These are phyloP conservation scores for Acleris literana DNA, from an alignment of 2,888 invertebrate genomes.

Conservation along the genomic window DNA sequence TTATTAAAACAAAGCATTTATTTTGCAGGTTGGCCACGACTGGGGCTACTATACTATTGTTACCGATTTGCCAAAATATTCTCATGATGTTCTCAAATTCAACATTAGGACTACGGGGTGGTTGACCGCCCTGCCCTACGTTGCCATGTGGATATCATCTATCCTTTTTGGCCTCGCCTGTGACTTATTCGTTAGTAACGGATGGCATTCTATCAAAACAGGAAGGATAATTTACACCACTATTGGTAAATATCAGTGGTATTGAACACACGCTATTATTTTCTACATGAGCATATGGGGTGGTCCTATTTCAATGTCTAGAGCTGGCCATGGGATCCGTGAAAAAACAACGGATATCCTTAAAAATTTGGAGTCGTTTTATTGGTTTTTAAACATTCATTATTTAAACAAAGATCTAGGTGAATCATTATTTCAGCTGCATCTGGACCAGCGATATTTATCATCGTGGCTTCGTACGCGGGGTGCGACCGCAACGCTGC, in stretches of 20 bases:
- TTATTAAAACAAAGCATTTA: too few species aligned
- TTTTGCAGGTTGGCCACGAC: slow-evolving; percentile 81
- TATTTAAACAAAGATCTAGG: too few species aligned
- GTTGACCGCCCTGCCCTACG: slow-evolving; percentile 80
- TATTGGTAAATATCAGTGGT: slow-evolving; percentile 58
- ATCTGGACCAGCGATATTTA: slow-evolving; percentile 85
- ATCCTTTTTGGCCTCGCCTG: slow-evolving; percentile 63
- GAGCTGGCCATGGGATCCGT: too few species aligned
- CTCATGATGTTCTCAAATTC: slow-evolving; percentile 80
- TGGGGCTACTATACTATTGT: slow-evolving; percentile 85
- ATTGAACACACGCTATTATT: too few species aligned
- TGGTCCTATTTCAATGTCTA: too few species aligned
- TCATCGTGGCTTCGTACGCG: slow-evolving; percentile 85
- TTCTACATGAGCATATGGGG: too few species aligned
- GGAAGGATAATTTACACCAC: slow-evolving; percentile 66
- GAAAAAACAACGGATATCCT: too few species aligned
- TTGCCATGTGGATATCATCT: slow-evolving; percentile 81
- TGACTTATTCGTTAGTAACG: not conserved
- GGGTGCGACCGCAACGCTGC: slow-evolving; percentile 81
- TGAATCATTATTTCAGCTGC: slow-evolving; percentile 74
- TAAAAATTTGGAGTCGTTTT: too few species aligned
- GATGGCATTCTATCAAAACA: slow-evolving; percentile 52
- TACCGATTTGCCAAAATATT: slow-evolving; percentile 83
- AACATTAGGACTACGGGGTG: slow-evolving; percentile 79
- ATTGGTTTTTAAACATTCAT: too few species aligned